Evolutionary conservation across 2,888 invertebrate species (phyloP).

Genomic region (Acrocera orbiculus): DNA sequence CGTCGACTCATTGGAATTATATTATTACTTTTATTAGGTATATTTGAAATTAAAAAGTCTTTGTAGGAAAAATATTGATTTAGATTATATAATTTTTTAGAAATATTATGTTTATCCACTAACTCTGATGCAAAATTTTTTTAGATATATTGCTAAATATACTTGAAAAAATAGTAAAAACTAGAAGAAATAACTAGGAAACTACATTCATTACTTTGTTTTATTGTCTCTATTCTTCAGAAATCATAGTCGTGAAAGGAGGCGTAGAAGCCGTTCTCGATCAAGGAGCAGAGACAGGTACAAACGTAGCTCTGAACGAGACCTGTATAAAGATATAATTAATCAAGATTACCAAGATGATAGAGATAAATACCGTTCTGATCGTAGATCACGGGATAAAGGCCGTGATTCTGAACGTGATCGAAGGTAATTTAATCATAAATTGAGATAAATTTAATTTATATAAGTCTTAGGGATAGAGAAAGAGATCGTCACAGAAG

Average conservation of each 20-base stretch:
- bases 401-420: conserved; percentile 17
- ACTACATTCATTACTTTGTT: no score
- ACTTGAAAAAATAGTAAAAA: no score
- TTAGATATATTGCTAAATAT: no score
- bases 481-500: conserved; percentile 12
- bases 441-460: background rate
- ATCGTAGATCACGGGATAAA: conserved; percentile 13
- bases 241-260: conserved; percentile 23
- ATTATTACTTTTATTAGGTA: no score
- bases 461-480: conserved; percentile 4
- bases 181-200: background rate
- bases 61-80: no score
- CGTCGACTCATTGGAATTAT: no score
- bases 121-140: no score
- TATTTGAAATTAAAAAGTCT: no score
- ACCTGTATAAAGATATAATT: conserved; percentile 27
- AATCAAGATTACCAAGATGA: conserved; percentile 29
- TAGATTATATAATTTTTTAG: no score
- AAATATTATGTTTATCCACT: no score
- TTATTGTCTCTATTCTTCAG: conserved; percentile 11
- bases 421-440: background rate
- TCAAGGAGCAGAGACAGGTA: conserved; percentile 28
- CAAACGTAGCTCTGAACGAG: conserved; percentile 20
- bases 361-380: conserved; percentile 9
- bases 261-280: conserved; percentile 20